Evolutionary conservation across 2,113 vertebrate species (phyloP).

Genomic region (Echinops telfairi): DNA sequence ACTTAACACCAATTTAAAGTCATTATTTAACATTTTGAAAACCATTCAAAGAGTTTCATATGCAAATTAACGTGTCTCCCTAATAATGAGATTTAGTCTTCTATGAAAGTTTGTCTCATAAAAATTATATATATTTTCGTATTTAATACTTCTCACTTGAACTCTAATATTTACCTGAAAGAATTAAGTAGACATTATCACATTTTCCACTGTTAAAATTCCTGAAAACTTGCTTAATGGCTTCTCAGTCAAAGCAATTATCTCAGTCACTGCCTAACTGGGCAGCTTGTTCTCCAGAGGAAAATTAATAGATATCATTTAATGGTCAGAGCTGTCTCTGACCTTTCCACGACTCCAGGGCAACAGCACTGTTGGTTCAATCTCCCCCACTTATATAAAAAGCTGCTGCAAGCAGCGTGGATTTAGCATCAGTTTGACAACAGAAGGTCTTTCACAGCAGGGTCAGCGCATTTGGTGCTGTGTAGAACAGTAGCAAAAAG

Average conservation of each 20-base stretch:
- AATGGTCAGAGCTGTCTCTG: conserved; percentile 69
- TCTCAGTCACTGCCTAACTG: conserved; percentile 57
- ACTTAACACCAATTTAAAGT: no score
- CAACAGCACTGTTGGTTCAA: conserved; percentile 68
- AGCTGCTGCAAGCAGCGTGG: conserved; percentile 64
- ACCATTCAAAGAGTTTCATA: no score
- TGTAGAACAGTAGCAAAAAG: background rate
- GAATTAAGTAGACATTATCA: conserved; percentile 55
- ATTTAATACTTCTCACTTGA: background rate
- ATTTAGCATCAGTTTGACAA: conserved; percentile 75
- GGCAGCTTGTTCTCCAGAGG: conserved; percentile 49
- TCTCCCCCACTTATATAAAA: conserved; percentile 67
- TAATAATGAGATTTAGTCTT: background rate
- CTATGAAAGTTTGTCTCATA: no score
- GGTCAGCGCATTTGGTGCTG: background rate
- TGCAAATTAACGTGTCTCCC: no score
- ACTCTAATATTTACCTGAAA: conserved; percentile 37
- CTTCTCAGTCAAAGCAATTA: conserved; percentile 66
- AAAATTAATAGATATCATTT: conserved; percentile 76
- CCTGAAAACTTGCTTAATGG: conserved; percentile 60
- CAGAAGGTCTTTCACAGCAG: conserved; percentile 71
- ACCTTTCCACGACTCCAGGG: conserved; percentile 67
- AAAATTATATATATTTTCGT: no score
- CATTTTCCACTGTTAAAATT: conserved; percentile 35
- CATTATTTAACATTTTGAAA: no score